These are phyloP conservation scores for Chesias legatella DNA, from an alignment of 2,888 invertebrate genomes.

Conservation along the genomic window DNA sequence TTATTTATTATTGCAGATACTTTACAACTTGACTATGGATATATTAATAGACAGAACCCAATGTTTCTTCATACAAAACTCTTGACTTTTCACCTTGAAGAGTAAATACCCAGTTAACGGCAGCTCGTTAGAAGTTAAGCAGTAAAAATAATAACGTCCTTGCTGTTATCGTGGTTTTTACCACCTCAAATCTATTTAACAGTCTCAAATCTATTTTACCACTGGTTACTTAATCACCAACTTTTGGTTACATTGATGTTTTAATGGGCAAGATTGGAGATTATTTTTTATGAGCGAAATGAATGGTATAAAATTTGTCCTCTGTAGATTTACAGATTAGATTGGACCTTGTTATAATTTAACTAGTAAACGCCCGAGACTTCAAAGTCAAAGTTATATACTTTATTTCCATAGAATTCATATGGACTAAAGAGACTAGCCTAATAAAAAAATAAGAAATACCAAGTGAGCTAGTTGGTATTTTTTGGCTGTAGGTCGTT, in stretches of 20 bases:
- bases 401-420: too few species aligned
- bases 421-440: too few species aligned
- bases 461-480: too few species aligned
- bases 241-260: constrained; percentile 29
- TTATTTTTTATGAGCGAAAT: constrained; percentile 24
- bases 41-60: constrained; percentile 6
- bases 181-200: constrained; percentile 62
- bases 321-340: too few species aligned
- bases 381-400: too few species aligned
- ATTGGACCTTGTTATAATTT: too few species aligned
- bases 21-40: too few species aligned
- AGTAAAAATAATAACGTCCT: constrained; percentile 64
- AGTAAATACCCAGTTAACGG: constrained; percentile 73
- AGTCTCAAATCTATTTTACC: constrained; percentile 65
- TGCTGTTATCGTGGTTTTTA: constrained; percentile 56
- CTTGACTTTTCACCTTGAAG: constrained; percentile 46
- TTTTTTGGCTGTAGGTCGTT: too few species aligned
- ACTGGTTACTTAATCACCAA: constrained; percentile 57
- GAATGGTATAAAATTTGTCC: constrained; percentile 9
- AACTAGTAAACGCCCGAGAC: too few species aligned
- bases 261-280: constrained; percentile 16
- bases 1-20: too few species aligned
- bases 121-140: constrained; percentile 72
- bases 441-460: too few species aligned
- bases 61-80: constrained; percentile 5